These are phyloP conservation scores for Atractosteus spatula DNA, from an alignment of 2,113 vertebrate genomes.

Conservation along the genomic window DNA sequence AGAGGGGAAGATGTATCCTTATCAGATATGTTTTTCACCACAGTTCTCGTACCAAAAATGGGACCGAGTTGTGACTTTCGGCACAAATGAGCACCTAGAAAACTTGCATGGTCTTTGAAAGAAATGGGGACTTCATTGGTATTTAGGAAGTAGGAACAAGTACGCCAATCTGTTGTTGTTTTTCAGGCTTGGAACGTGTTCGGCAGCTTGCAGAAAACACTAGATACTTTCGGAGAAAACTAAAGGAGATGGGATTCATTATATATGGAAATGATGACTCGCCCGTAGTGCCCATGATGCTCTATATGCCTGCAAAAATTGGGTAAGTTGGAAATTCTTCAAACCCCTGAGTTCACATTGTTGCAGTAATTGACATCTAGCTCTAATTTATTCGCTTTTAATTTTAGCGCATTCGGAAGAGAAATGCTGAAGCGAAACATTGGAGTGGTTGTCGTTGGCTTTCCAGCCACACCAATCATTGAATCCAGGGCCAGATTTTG, in stretches of 20 bases:
- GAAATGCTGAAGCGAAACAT: constrained; percentile 95
- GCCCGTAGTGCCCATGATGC: constrained; percentile 91
- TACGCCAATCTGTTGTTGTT: neutral
- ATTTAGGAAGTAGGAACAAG: too few relatives aligned
- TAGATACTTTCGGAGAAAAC: constrained; percentile 83
- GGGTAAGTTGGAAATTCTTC: constrained; percentile 63
- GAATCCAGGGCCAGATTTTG: constrained; percentile 97
- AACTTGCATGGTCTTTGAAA: too few relatives aligned
- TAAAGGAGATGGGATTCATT: constrained; percentile 89
- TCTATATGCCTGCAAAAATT: constrained; percentile 97
- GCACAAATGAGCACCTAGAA: too few relatives aligned
- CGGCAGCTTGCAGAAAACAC: constrained; percentile 88
- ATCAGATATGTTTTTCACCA: too few relatives aligned
- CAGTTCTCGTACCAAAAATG: too few relatives aligned
- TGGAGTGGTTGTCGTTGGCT: constrained; percentile 92
- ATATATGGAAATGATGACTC: constrained; percentile 95
- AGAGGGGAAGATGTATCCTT: too few relatives aligned
- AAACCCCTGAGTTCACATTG: constrained; percentile 2
- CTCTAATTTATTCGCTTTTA: constrained; percentile 9
- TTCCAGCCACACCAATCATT: constrained; percentile 94
- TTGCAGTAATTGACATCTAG: neutral
- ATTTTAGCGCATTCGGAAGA: constrained; percentile 83
- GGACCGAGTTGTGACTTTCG: too few relatives aligned
- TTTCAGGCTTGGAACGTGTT: constrained; percentile 77
- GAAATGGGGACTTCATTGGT: too few relatives aligned